Percentiles rank a stretch among this genome's conserved stretches.
phyloP scores from a whole-genome alignment of 2,888 invertebrate species.

The Sphecodes monilicornis region DNA sequence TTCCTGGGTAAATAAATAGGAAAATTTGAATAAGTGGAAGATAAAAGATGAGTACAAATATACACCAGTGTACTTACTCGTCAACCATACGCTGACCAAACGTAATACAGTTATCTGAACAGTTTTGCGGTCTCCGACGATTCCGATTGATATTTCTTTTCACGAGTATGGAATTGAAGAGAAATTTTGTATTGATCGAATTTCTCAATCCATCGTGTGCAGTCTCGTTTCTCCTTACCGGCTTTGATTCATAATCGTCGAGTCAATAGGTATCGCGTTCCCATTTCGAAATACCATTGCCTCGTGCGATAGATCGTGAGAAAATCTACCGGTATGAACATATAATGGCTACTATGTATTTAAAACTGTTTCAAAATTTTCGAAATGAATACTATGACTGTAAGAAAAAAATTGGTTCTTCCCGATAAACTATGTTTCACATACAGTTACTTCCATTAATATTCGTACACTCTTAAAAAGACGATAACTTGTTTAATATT shows the following conservation, averaged over 20 bases:
- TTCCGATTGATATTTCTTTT: neutral
- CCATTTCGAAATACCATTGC: slow-evolving; percentile 60
- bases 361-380: neutral
- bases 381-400: neutral
- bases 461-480: no score
- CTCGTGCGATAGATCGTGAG: slow-evolving; percentile 56
- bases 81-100: neutral
- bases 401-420: neutral
- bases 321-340: slow-evolving; percentile 42
- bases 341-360: neutral
- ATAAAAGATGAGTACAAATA: neutral
- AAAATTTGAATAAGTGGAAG: neutral
- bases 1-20: neutral
- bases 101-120: neutral
- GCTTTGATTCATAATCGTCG: slow-evolving; percentile 53
- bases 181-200: neutral
- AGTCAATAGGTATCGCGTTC: slow-evolving; percentile 56
- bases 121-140: neutral
- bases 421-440: no score
- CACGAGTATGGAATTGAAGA: neutral
- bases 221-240: slow-evolving; percentile 1
- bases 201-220: slow-evolving; percentile 21
- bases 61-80: neutral
- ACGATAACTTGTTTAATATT: no score
- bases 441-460: no score